Conservation (phyloP, 2,888 invertebrate genomes). For the Keiferia lycopersicella region DNA sequence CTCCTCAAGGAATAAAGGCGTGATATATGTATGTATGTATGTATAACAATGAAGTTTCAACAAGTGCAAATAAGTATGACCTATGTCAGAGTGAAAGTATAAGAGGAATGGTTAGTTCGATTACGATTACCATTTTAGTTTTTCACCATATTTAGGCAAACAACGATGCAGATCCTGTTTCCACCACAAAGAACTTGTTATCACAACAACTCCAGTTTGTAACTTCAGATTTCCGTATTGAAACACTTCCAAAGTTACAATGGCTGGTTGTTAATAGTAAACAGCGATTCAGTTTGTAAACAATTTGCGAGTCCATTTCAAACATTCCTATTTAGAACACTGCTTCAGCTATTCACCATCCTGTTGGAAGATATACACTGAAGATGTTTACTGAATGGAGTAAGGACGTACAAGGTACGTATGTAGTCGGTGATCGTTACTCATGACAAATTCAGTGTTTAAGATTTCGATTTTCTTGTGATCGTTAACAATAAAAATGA, state of each 20-base stretch:
- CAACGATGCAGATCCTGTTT: background rate
- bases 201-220: background rate
- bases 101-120: background rate
- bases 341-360: no score
- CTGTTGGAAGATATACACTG: background rate
- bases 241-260: constrained; percentile 1
- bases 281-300: constrained; percentile 19
- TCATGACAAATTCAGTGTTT: no score
- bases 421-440: no score
- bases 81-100: no score
- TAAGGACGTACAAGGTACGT: no score
- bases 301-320: constrained; percentile 7
- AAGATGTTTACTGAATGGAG: no score
- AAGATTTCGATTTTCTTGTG: no score
- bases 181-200: background rate
- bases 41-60: no score
- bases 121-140: background rate
- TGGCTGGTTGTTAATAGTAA: background rate
- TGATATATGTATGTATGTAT: no score
- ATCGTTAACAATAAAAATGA: no score
- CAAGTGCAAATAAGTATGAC: no score
- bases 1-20: no score
- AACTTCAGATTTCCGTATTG: constrained; percentile 13
- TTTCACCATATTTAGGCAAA: background rate
- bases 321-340: constrained; percentile 16